Evolutionary conservation across 2,888 invertebrate genomes (phyloP), one percentile per base, ranked within the genome.

Genomic region (Papilio demoleus): DNA sequence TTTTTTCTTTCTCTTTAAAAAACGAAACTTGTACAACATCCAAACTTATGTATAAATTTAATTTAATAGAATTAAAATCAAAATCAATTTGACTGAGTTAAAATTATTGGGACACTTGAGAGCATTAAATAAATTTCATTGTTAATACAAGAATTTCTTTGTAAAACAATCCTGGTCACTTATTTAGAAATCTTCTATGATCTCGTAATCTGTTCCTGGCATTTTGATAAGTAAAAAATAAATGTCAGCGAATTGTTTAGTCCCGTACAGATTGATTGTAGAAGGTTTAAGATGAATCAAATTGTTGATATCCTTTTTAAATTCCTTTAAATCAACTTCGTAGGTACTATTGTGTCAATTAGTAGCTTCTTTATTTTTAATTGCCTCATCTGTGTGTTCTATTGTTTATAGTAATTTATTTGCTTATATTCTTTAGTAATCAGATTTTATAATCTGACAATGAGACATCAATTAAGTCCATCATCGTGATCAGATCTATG

Each of bases 401-500:
- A 24, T 66, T 59, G 31, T 24, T 14, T 53, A n/a, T 27, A 6
- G 56, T n/a, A 22, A 5, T 17, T 53, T 40, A 36, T 27, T 45
- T 45, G 17, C 17, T 45, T 17, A 9, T 67, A 59, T 22, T n/a
- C 6, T 2, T 31, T 14, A 47, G 50, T 68, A 64, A 58, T 64
- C 64, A 59, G 45, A 22, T 59, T 59, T 50, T 17, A 17, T 67
- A 34, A 42, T 45, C 31, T n/a, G 42, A 72, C 72, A 72, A 73
- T 72, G 68, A 73, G 69, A 53, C 62, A 62, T 64, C 65, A 70
- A 68, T 71, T 65, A 61, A 65, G 42, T 81, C 84, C 80, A 81
- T 82, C 81, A 80, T 76, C 78, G 80, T 85, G 83, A 87, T 87
- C 84, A 83, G 87, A 84, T 86, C 79, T 79, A 86, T 83, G 81